phyloP scores from a whole-genome alignment of 2,888 invertebrate genomes.

The Polydrusus pterygomalis region DNA sequence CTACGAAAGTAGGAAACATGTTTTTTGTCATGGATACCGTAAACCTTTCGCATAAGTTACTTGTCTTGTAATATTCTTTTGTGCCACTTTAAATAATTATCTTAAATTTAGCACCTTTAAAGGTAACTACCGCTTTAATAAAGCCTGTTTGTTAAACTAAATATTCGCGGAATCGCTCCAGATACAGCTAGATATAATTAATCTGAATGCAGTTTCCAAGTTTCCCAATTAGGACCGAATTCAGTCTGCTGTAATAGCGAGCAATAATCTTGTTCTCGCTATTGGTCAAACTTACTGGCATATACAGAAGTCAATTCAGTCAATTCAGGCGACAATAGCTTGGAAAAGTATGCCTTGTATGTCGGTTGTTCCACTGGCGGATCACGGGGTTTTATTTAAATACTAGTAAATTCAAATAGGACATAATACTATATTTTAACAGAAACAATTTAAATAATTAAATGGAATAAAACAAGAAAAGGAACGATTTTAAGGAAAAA shows the following conservation, averaged over 20 bases:
- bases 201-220: slow-evolving; percentile 52
- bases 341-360: slow-evolving; percentile 26
- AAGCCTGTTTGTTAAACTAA: slow-evolving; percentile 9
- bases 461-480: too few species aligned
- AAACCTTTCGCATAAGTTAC: too few species aligned
- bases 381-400: neutral
- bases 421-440: too few species aligned
- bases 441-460: too few species aligned
- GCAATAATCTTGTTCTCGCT: slow-evolving; percentile 40
- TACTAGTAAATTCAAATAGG: too few species aligned
- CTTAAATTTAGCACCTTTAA: too few species aligned
- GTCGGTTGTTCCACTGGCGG: slow-evolving; percentile 14
- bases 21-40: too few species aligned
- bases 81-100: too few species aligned
- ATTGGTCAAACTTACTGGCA: slow-evolving; percentile 36
- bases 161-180: slow-evolving; percentile 2
- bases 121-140: neutral
- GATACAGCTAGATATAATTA: slow-evolving; percentile 33
- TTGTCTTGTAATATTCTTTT: too few species aligned
- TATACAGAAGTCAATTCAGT: slow-evolving; percentile 31
- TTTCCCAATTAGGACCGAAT: slow-evolving; percentile 52
- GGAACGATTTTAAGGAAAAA: too few species aligned
- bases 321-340: slow-evolving; percentile 32
- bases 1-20: too few species aligned
- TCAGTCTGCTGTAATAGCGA: slow-evolving; percentile 35